These are phyloP conservation scores for Xestobium rufovillosum DNA, from an alignment of 2,888 invertebrate genomes.

Conservation along the genomic window DNA sequence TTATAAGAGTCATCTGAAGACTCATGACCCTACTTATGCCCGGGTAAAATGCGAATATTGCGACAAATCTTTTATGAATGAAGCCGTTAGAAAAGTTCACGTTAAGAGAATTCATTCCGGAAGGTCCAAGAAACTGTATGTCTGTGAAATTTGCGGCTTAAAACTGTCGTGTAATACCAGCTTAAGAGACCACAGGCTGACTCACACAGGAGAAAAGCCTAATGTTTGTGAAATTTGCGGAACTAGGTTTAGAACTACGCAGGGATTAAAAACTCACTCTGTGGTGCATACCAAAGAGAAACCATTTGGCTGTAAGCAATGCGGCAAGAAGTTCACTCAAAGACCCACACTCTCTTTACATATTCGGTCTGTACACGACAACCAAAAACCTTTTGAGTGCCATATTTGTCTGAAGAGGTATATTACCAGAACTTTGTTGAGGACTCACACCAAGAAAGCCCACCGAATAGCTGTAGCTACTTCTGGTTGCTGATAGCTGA, in stretches of 20 bases:
- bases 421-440: conserved; percentile 37
- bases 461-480: no score
- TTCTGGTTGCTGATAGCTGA: no score
- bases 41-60: no score
- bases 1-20: no score
- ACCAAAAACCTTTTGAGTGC: conserved; percentile 45
- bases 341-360: conserved; percentile 20
- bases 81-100: no score
- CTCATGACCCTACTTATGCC: no score
- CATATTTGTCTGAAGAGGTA: conserved; percentile 47
- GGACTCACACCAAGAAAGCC: no score
- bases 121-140: no score
- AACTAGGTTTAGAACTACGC: neutral
- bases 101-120: conserved; percentile 43
- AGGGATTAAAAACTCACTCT: conserved; percentile 17
- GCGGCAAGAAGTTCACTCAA: conserved; percentile 15
- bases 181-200: conserved; percentile 11
- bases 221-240: conserved; percentile 9
- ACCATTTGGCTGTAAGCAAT: conserved; percentile 18
- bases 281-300: conserved; percentile 23
- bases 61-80: no score
- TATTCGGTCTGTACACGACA: conserved; percentile 24
- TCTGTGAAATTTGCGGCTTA: conserved; percentile 15
- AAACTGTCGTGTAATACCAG: conserved; percentile 8
- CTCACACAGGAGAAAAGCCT: conserved; percentile 9